These are phyloP conservation scores for Leptopilina clavipes DNA, from an alignment of 1,140 invertebrate species.

Conservation along the genomic window DNA sequence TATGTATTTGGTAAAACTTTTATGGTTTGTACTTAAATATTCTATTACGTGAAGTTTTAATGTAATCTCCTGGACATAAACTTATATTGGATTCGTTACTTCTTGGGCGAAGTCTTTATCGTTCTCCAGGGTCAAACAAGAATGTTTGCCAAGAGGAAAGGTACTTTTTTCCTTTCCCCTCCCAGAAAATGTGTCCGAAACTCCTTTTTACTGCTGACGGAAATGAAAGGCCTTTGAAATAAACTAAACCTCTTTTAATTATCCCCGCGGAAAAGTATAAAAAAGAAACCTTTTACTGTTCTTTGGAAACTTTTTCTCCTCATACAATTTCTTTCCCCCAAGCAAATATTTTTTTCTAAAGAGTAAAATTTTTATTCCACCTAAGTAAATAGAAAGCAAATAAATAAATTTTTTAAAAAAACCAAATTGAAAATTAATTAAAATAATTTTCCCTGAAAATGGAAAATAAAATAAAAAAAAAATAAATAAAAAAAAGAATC, in stretches of 20 bases:
- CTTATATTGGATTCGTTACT: constrained; percentile 19
- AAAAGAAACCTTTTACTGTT: too few relatives aligned
- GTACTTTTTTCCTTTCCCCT: neutral
- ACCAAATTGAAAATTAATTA: too few relatives aligned
- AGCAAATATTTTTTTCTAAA: too few relatives aligned
- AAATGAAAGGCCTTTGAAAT: constrained; percentile 12
- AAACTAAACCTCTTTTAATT: constrained; percentile 17
- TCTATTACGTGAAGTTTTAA: constrained; percentile 15
- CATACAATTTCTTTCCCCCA: too few relatives aligned
- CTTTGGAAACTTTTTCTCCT: too few relatives aligned
- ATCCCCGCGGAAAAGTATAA: neutral
- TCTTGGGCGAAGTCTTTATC: constrained; percentile 6
- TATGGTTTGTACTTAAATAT: neutral
- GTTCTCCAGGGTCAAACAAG: constrained; percentile 18
- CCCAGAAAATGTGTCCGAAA: constrained; percentile 10
- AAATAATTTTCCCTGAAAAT: too few relatives aligned
- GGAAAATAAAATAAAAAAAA: too few relatives aligned
- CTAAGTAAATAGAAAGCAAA: too few relatives aligned
- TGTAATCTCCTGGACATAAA: constrained; percentile 6
- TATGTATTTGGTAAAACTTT: neutral
- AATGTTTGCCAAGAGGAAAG: constrained; percentile 13
- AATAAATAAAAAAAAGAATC: too few relatives aligned
- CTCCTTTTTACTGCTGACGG: constrained; percentile 18
- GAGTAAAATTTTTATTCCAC: too few relatives aligned
- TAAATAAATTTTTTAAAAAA: too few relatives aligned